phyloP scores from a whole-genome alignment of 2,888 invertebrate genomes.

The Pseudococcus jackbeardsleyi region DNA sequence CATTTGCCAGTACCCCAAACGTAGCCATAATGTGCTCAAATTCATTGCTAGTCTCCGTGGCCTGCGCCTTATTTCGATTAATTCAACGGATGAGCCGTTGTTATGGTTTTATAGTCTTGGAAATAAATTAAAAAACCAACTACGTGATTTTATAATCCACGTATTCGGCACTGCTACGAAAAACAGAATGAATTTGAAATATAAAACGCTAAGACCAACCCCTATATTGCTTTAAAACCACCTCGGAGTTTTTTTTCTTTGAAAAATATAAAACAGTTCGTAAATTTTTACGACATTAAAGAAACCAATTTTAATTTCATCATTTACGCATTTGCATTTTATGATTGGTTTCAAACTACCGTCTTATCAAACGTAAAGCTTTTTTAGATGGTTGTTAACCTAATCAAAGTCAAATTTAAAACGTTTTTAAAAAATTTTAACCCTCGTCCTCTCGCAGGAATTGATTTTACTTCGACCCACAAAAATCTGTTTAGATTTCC shows the following conservation, averaged over 20 bases:
- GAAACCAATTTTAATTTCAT: slow-evolving; percentile 64
- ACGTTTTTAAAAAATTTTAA: slow-evolving; percentile 23
- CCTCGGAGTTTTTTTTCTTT: slow-evolving; percentile 22
- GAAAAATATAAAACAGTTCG: slow-evolving; percentile 63
- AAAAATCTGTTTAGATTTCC: slow-evolving; percentile 21
- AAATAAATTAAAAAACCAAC: slow-evolving; percentile 38
- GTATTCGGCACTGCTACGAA: neutral
- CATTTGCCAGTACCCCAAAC: neutral
- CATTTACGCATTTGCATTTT: slow-evolving; percentile 63
- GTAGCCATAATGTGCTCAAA: no score
- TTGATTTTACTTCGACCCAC: neutral
- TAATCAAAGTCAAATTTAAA: slow-evolving; percentile 52
- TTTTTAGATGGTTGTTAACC: slow-evolving; percentile 53
- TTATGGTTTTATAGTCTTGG: slow-evolving; percentile 11
- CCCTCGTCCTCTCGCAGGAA: neutral
- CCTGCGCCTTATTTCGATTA: neutral
- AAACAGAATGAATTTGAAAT: slow-evolving; percentile 13
- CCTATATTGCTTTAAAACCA: slow-evolving; percentile 10
- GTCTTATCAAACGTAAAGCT: slow-evolving; percentile 42
- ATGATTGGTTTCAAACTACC: slow-evolving; percentile 60
- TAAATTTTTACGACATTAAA: slow-evolving; percentile 64
- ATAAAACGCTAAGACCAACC: slow-evolving; percentile 25
- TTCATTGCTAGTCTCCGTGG: neutral
- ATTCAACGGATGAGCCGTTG: neutral
- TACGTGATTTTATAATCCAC: slow-evolving; percentile 6